phyloP scores from a whole-genome alignment of 2,113 vertebrate genomes.

The Bombycilla garrulus region DNA sequence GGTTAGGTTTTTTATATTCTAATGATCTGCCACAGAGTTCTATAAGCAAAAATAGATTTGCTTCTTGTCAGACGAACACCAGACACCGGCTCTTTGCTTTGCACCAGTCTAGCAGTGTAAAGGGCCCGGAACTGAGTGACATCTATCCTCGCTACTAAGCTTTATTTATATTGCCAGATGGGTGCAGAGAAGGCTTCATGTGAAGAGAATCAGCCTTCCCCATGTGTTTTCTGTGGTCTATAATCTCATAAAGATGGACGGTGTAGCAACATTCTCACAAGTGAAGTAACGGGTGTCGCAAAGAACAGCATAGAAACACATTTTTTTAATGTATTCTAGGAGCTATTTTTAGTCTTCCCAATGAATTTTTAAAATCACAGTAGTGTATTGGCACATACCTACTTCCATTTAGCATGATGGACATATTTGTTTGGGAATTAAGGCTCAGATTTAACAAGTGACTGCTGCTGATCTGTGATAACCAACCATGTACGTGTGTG shows the following conservation, averaged over 20 bases:
- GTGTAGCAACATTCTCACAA: conserved; percentile 31
- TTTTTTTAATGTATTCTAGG: conserved; percentile 49
- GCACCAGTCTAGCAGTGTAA: conserved; percentile 13
- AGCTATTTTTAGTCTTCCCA: conserved; percentile 51
- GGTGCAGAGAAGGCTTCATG: conserved; percentile 29
- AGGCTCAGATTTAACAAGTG: conserved; percentile 4
- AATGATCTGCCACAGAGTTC: conserved; percentile 6
- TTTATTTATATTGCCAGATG: conserved; percentile 48
- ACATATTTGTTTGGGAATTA: conserved; percentile 25
- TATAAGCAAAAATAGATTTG: conserved; percentile 45
- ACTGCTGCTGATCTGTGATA: conserved; percentile 24
- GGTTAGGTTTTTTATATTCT: not conserved
- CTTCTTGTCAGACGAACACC: not conserved
- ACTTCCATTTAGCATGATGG: conserved; percentile 16
- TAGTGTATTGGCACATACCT: conserved; percentile 16
- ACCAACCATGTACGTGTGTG: not conserved
- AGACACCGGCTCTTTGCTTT: not conserved
- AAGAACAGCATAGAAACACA: conserved; percentile 19
- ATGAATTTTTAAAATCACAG: conserved; percentile 30
- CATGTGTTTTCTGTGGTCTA: conserved; percentile 14
- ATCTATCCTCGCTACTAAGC: conserved; percentile 7
- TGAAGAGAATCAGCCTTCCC: conserved; percentile 1
- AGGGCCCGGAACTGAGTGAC: conserved; percentile 18
- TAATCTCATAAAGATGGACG: conserved; percentile 38
- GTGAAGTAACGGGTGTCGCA: conserved; percentile 5